Conservation (phyloP, 2,797 vertebrate species). For the Merluccius polli region DNA sequence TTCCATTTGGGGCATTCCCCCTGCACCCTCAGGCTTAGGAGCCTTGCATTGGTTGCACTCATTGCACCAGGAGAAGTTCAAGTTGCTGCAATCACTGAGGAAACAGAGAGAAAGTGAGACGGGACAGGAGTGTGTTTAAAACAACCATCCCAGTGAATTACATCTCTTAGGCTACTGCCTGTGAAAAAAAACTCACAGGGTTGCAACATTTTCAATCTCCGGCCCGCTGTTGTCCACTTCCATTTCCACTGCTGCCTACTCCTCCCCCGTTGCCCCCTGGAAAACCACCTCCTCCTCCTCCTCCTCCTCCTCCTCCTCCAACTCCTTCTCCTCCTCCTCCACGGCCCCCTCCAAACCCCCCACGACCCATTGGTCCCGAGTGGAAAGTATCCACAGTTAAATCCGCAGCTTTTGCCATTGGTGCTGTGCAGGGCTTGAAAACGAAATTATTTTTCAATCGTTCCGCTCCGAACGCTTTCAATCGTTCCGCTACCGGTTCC, state of each 20-base stretch:
- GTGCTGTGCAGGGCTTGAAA: too few relatives aligned
- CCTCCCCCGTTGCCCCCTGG: constrained; percentile 56
- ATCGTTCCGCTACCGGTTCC: too few relatives aligned
- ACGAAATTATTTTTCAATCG: too few relatives aligned
- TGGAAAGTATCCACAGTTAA: background rate
- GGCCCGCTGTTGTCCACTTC: constrained; percentile 81
- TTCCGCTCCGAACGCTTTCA: too few relatives aligned
- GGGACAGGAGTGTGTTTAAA: constrained; percentile 19
- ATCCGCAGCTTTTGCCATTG: background rate
- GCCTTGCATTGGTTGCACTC: constrained; percentile 91
- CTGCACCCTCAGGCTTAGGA: constrained; percentile 78
- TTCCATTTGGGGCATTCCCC: constrained; percentile 69
- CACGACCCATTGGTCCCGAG: constrained; percentile 76
- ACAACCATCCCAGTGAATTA: background rate
- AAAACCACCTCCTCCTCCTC: constrained; percentile 63
- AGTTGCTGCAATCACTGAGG: constrained; percentile 81
- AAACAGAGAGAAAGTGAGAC: constrained; percentile 9
- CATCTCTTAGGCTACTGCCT: background rate
- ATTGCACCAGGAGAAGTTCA: constrained; percentile 92
- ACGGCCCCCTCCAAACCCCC: constrained; percentile 76
- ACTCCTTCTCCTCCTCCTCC: constrained; percentile 65
- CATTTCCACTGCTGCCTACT: constrained; percentile 50
- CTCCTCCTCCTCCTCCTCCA: constrained; percentile 54
- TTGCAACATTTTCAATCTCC: constrained; percentile 91
- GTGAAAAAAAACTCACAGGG: constrained; percentile 69